Base-by-base conservation (phyloP, 2,113 vertebrate species). In the Entomyzon cyanotis region DNA sequence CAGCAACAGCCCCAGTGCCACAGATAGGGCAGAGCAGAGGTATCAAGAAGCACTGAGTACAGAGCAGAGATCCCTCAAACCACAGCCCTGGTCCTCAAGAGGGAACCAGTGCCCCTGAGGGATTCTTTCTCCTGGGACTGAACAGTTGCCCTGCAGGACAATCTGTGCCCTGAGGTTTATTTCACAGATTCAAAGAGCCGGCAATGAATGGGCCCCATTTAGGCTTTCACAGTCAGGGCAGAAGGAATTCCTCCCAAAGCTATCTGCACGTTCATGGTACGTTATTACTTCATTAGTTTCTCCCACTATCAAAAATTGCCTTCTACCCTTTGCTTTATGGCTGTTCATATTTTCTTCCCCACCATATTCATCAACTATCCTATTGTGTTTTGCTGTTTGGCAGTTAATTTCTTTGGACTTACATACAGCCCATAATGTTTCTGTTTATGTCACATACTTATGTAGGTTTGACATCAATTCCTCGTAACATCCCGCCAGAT, bases 401-500 rank as follows among this genome's bases (percentile, higher is more conserved):
- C 11, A 84, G 30, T 74, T 52, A 14, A 55, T 75, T 65, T 82
- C 39, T 73, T 60, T 73, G 39, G 46, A 49, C 9, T 59, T 37
- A 3, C 0, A 42, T 10, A 62, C 5, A 77, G 58, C 27, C 33
- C 2, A 1, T 47, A 56, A 89, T 21, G 14, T 59, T 95, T 92
- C 85, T 91, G 64, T 87, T 84, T 65, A 4, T 93, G 47, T 70
- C 91, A 92, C 89, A 30, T 21, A 77, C 70, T 96, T 44, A 63
- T 80, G 96, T 80, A 99, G 99, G 98, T 97, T 95, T 99, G 96
- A 98, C 98, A 59, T 98, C 98, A 5, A 97, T 99, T 79, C 99
- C 99, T 82, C 98, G 96, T 69, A 99, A 99, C 95, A 99, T 99
- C 96, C 99, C 99, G 13, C 96, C 94, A 75, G 99, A 99, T 74